Evolutionary conservation across 1,140 invertebrate species (phyloP).

Genomic region (Steinernema feltiae): DNA sequence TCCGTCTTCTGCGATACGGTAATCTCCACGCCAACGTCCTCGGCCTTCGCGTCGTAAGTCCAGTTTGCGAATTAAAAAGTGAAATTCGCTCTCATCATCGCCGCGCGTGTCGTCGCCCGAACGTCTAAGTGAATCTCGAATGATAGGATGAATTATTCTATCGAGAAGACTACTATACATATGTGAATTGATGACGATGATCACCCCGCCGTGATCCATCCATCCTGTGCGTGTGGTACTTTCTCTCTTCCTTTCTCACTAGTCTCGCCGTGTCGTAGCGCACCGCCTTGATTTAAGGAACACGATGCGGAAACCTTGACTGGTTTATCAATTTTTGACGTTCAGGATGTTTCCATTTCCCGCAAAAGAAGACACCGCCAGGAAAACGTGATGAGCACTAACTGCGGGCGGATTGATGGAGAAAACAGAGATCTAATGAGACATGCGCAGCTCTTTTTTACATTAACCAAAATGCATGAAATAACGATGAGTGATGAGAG

Average conservation of each 20-base stretch:
- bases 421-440: neutral
- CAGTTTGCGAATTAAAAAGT: neutral
- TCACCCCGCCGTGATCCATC: neutral
- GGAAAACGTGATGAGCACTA: neutral
- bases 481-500: too few relatives aligned
- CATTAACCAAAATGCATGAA: neutral
- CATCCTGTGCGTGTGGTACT: constrained; percentile 20
- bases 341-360: constrained; percentile 13
- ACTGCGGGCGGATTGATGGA: neutral
- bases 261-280: neutral
- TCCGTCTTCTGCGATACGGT: constrained; percentile 86
- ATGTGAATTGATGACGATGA: constrained; percentile 3
- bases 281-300: constrained; percentile 6
- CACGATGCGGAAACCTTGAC: constrained; percentile 13
- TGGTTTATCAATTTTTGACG: constrained; percentile 14
- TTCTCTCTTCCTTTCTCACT: neutral
- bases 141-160: constrained; percentile 15
- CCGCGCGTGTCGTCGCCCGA: neutral
- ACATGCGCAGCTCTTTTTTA: neutral
- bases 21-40: constrained; percentile 84
- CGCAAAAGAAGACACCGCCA: constrained; percentile 7
- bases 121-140: constrained; percentile 20
- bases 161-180: neutral
- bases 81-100: constrained; percentile 5
- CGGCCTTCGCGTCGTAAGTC: constrained; percentile 77